Evolutionary conservation across 2,888 invertebrate species (phyloP).

Genomic region (Rhaphigaster nebulosa): DNA sequence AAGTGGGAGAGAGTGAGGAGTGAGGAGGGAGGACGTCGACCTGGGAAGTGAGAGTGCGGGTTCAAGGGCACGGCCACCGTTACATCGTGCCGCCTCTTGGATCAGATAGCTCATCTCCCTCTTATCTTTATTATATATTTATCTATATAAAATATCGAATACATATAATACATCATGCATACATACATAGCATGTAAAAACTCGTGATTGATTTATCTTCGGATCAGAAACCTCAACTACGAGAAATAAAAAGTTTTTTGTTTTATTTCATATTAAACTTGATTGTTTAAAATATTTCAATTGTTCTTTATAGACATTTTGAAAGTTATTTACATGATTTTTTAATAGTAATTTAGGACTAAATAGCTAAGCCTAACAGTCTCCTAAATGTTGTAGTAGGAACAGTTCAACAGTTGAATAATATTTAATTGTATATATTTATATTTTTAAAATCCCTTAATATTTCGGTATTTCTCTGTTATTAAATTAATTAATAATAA

Average conservation of each 20-base stretch:
- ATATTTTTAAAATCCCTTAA: too few relatives aligned
- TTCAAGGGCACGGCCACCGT: conserved; percentile 33
- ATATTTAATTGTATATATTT: too few relatives aligned
- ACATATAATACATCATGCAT: neutral
- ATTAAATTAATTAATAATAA: too few relatives aligned
- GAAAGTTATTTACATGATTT: too few relatives aligned
- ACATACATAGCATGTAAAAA: neutral
- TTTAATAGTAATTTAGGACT: too few relatives aligned
- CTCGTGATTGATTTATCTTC: neutral
- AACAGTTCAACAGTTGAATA: too few relatives aligned
- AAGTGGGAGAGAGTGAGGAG: conserved; percentile 40
- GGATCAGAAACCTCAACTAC: neutral
- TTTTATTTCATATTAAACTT: too few relatives aligned
- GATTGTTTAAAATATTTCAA: too few relatives aligned
- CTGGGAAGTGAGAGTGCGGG: conserved; percentile 36
- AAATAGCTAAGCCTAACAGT: too few relatives aligned
- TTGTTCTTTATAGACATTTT: too few relatives aligned
- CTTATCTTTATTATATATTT: neutral
- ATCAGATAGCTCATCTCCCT: neutral
- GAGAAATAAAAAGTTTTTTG: neutral
- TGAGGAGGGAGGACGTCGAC: conserved; percentile 2
- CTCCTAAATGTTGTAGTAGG: too few relatives aligned
- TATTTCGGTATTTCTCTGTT: too few relatives aligned
- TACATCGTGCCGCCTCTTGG: neutral
- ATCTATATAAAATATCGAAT: neutral